Percentiles rank a stretch among this genome's conserved stretches.
These are phyloP conservation scores for Rhyacophila evoluta DNA, from an alignment of 2,888 invertebrate species.

Conservation along the genomic window DNA sequence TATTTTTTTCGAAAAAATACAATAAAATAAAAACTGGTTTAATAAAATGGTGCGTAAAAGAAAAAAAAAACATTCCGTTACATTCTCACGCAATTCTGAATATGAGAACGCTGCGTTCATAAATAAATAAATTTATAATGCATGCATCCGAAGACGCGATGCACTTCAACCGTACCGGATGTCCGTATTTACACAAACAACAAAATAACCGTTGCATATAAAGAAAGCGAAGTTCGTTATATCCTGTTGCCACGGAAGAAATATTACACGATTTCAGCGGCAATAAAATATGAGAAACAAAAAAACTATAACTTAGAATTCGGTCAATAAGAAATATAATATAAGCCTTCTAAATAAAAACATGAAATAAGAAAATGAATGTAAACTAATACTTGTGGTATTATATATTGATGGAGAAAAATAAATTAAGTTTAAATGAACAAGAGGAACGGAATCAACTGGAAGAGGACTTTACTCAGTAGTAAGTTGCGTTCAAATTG, in stretches of 20 bases:
- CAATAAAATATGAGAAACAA: too few relatives aligned
- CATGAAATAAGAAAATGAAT: too few relatives aligned
- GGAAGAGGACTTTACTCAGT: too few relatives aligned
- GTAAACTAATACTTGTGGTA: too few relatives aligned
- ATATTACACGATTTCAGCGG: too few relatives aligned
- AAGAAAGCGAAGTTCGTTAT: background rate
- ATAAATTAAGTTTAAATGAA: too few relatives aligned
- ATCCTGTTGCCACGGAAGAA: background rate
- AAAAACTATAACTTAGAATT: too few relatives aligned
- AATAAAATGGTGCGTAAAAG: background rate
- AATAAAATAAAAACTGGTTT: background rate
- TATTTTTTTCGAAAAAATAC: background rate
- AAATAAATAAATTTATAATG: background rate
- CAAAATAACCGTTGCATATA: background rate
- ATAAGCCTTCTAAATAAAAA: too few relatives aligned
- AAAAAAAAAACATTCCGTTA: background rate
- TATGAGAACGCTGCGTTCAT: background rate
- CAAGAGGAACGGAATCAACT: too few relatives aligned
- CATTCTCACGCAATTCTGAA: slow-evolving; percentile 1
- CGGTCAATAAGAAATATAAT: too few relatives aligned
- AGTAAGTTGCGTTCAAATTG: too few relatives aligned
- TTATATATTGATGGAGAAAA: too few relatives aligned
- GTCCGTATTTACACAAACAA: slow-evolving; percentile 11
- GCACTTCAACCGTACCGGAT: background rate
- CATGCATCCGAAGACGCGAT: background rate